Percentiles rank a stretch among this genome's conserved stretches.
Conservation (phyloP, 1,140 invertebrate species). For the Drosophila melanica region DNA sequence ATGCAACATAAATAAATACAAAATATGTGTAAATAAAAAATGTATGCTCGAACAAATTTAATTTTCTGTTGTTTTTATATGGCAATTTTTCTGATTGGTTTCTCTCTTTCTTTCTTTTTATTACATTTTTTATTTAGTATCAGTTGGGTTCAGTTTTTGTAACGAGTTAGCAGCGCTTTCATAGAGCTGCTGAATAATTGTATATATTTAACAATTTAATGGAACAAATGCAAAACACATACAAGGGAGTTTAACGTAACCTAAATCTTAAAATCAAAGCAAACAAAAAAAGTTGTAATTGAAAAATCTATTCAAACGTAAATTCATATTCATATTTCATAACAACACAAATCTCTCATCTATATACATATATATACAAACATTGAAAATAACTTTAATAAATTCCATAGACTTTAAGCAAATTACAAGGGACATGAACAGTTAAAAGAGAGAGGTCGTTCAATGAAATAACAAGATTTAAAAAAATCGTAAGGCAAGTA, state of each 20-base stretch:
- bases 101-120: slow-evolving; percentile 37
- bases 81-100: slow-evolving; percentile 37
- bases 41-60: slow-evolving; percentile 55
- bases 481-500: slow-evolving; percentile 28
- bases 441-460: slow-evolving; percentile 41
- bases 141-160: slow-evolving; percentile 15
- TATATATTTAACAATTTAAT: slow-evolving; percentile 73
- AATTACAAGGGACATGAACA: slow-evolving; percentile 74
- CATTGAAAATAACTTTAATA: slow-evolving; percentile 28
- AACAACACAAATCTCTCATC: slow-evolving; percentile 55
- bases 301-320: slow-evolving; percentile 64
- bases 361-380: slow-evolving; percentile 17
- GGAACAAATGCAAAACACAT: slow-evolving; percentile 81
- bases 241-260: slow-evolving; percentile 77
- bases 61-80: slow-evolving; percentile 57
- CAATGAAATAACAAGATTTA: slow-evolving; percentile 32
- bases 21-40: slow-evolving; percentile 75
- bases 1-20: slow-evolving; percentile 60
- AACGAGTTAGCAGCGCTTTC: slow-evolving; percentile 42
- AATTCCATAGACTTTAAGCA: slow-evolving; percentile 68
- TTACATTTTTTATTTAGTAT: slow-evolving; percentile 7
- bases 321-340: slow-evolving; percentile 74
- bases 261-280: slow-evolving; percentile 43
- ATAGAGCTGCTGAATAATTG: slow-evolving; percentile 43
- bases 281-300: slow-evolving; percentile 53